Conservation (phyloP, 2,888 invertebrate genomes). For the Tethea ocularis region DNA sequence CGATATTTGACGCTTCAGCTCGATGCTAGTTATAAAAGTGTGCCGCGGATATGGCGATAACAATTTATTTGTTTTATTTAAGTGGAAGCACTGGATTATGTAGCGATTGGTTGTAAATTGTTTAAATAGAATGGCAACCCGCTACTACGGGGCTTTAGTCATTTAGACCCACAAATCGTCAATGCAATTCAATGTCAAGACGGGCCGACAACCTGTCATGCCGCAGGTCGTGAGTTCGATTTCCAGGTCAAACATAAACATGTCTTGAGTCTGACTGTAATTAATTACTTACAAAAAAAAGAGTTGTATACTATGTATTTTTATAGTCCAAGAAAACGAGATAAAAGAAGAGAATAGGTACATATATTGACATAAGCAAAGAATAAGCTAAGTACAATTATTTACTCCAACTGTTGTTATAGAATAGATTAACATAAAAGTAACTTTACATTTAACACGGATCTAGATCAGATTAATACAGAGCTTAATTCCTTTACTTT, state of each 20-base stretch:
- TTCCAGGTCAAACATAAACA: no score
- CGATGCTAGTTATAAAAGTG: slow-evolving; percentile 3
- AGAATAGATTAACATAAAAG: not conserved
- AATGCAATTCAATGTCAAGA: no score
- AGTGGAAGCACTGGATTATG: slow-evolving; percentile 16
- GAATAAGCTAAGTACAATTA: not conserved
- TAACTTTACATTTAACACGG: not conserved
- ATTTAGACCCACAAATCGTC: no score
- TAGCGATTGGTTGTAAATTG: slow-evolving; percentile 20
- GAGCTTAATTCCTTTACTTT: slow-evolving; percentile 5
- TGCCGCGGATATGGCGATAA: slow-evolving; percentile 8
- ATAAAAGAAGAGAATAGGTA: not conserved
- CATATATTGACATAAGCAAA: not conserved
- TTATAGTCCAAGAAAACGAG: not conserved
- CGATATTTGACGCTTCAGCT: slow-evolving; percentile 8
- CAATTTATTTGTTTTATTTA: slow-evolving; percentile 3
- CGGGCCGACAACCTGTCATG: no score
- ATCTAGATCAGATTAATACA: not conserved
- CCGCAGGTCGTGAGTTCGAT: no score
- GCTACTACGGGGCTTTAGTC: no score
- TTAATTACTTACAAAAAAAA: no score
- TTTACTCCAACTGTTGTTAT: not conserved
- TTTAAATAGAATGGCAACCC: slow-evolving; percentile 16
- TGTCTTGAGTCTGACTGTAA: no score
- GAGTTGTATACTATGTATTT: not conserved